Base-by-base conservation (phyloP, 2,888 invertebrate genomes). In the Pheosia gnoma region DNA sequence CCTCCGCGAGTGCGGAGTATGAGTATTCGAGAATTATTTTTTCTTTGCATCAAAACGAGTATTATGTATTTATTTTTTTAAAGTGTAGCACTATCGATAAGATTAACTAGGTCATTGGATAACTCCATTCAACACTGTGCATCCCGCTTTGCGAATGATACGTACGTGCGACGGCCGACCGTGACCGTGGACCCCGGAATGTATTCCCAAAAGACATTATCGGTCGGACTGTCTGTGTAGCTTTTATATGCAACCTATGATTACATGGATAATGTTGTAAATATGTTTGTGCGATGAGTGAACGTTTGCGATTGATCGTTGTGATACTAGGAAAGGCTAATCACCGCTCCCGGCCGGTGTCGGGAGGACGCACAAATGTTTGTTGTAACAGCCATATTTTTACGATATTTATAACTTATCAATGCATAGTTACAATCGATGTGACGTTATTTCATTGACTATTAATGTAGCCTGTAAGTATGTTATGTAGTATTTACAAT, bases 381-480 rank as follows among this genome's bases (percentile, higher is more conserved):
- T 83, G 82, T 71, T 84, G 87, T 84, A 82, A 89, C 88, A 89
- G 93, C 93, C 93, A 93, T 93, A 92, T 91, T 90, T 87, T 89
- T 86, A 84, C 81, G 77, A 88, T 87, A 87, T 85, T 87, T 85
- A 82, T 82, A 72, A 71, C 66, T 70, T 74, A 72, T 78, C 77
- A 81, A 75, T 81, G 77, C 72, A 74, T 74, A 81, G 70, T 78
- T 80, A 80, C 80, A 79, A 80, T 83, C 80, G 78, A 75, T 81
- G 82, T 84, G 78, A 84, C 82, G 87, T 89, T 88, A 85, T 86
- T 87, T 88, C 86, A 90, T 86, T 90, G 79, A 89, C 86, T 86
- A 88, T 87, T 85, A 86, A 84, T 84, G 83, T 91, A 92, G 89
- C 81, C 25, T 83, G 79, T 91, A 91, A 88, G 87, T 89, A 92